Conservation (phyloP, 2,797 vertebrate genomes). For the Tapera naevia region DNA sequence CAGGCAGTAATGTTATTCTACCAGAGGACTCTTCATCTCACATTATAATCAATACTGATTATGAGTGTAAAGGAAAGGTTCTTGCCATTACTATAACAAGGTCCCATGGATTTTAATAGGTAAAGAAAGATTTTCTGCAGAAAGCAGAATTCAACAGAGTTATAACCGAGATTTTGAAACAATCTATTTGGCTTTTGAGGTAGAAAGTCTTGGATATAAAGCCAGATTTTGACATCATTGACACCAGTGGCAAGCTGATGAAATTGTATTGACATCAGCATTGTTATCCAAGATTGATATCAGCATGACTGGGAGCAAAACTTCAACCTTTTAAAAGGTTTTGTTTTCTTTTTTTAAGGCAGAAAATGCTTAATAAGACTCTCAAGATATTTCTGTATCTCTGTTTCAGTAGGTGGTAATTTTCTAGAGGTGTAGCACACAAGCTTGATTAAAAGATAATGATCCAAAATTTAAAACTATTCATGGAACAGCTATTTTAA, state of each 20-base stretch:
- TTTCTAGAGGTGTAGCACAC: not conserved
- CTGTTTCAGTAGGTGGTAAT: not conserved
- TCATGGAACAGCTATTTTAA: not conserved
- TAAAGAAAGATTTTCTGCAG: not conserved
- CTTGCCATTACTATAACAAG: not conserved
- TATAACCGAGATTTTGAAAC: not conserved
- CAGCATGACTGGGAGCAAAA: not conserved
- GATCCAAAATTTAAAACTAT: not conserved
- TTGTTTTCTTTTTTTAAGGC: not conserved
- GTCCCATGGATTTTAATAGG: slow-evolving; percentile 3
- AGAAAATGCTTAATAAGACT: not conserved
- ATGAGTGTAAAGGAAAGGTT: slow-evolving; percentile 37
- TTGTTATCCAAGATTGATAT: not conserved
- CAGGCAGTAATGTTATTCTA: slow-evolving; percentile 53
- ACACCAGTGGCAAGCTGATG: not conserved
- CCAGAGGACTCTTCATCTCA: slow-evolving; percentile 43
- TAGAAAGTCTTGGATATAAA: not conserved
- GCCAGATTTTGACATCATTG: not conserved
- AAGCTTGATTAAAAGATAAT: slow-evolving; percentile 4
- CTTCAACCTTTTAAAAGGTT: not conserved
- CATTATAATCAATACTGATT: slow-evolving; percentile 51
- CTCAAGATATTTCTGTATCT: not conserved
- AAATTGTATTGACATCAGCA: not conserved
- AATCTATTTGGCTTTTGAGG: not conserved
- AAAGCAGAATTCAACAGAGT: not conserved